Evolutionary conservation across 1,140 invertebrate genomes (phyloP), one percentile per base, ranked within the genome.

Genomic region (Coelopa frigida): DNA sequence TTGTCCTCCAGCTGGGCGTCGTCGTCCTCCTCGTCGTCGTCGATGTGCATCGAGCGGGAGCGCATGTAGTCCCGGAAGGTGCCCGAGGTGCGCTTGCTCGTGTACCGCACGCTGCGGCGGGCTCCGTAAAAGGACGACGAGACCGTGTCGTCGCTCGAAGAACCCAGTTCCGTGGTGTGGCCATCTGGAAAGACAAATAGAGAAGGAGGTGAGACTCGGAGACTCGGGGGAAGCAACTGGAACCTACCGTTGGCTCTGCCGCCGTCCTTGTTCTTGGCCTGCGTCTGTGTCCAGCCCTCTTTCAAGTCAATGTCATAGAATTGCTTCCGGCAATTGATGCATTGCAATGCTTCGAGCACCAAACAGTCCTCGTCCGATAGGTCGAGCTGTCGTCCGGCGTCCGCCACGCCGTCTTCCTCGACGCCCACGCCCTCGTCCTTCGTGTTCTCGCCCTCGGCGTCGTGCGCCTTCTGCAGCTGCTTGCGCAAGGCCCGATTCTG

Each of bases 81-180:
- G 21, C 62, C 60, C 5, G 59, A 51, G 12, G 64, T 66, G 20
- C 59, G 55, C 38, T 68, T 69, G 52, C 64, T 69, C 11, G 62
- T 68, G 17, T 69, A 69, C 14, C 61, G 61, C 42, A 62, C 59
- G 41, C 66, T 66, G 31, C 62, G 60, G 45, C 64, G 50, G 36
- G 61, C 62, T 44, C 57, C 65, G 46, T 54, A 58, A 50, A 68
- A 68, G 41, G 65, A 68, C 46, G 64, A 64, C 48, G 63, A 64
- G 38, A 58, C 51, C 39, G 63, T 61, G 43, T 68, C 61, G 51
- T 66, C 59, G 53, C 64, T 68, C 44, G 64, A 67, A 42, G 59
- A 61, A 44, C 52, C 47, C 38, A 52, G 51, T 45, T 66, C 62
- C 47, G 40, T 48, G 42, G 44, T 51, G 32, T 42, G 44, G 35